phyloP scores from a whole-genome alignment of 2,888 invertebrate species.

The Plagiodera versicolora region DNA sequence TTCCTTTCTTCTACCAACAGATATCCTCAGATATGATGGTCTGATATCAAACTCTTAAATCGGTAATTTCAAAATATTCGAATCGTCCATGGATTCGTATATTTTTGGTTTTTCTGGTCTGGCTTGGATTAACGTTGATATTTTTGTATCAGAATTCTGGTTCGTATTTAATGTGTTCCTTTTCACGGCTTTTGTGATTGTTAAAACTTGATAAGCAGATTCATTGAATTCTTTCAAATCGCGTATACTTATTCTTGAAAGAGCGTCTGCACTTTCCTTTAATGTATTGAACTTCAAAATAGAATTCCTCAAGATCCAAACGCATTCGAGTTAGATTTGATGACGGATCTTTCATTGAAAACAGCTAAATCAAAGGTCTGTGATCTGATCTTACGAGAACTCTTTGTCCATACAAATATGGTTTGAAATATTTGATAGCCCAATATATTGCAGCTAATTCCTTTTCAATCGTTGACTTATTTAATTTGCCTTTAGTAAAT shows the following conservation, averaged over 20 bases:
- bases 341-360: constrained; percentile 26
- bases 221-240: constrained; percentile 6
- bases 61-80: neutral
- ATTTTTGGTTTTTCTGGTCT: neutral
- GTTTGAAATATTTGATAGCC: neutral
- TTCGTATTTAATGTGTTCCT: neutral
- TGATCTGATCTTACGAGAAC: constrained; percentile 18
- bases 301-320: constrained; percentile 18
- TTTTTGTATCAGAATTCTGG: neutral
- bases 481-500: constrained; percentile 13
- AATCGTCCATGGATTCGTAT: neutral
- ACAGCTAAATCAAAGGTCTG: constrained; percentile 24
- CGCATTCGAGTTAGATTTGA: constrained; percentile 27
- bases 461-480: constrained; percentile 1
- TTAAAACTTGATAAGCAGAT: constrained; percentile 9
- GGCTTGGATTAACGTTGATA: neutral
- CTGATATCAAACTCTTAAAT: neutral
- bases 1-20: neutral
- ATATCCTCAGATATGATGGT: neutral
- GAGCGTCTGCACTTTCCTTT: constrained; percentile 15
- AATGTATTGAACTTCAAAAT: constrained; percentile 15
- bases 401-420: constrained; percentile 4
- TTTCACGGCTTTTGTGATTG: constrained; percentile 14
- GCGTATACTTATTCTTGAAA: constrained; percentile 12
- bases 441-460: constrained; percentile 14